Evolutionary conservation across 53 echinoderm and acorn worm species (phyloP).

Genomic region (Holothuria scabra): DNA sequence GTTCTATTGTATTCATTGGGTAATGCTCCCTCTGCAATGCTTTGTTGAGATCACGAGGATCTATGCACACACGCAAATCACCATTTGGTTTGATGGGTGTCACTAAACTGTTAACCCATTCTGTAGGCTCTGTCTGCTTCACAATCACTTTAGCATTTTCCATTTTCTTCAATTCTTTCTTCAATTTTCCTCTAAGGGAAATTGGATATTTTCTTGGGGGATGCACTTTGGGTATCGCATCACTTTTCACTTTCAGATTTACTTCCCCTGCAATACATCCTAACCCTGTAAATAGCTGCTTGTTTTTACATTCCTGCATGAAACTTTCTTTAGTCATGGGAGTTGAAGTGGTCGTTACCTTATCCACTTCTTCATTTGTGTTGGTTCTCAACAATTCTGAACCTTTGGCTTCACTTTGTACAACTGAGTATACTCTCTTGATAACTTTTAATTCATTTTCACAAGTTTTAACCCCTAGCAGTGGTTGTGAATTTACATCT

Average conservation of each 20-base stretch:
- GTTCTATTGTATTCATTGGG: conserved; percentile 45
- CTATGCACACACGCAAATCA: conserved; percentile 40
- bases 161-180: conserved; percentile 38
- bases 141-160: conserved; percentile 34
- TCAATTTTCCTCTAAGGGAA: conserved; percentile 26
- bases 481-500: conserved; percentile 16
- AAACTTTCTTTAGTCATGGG: conserved; percentile 7
- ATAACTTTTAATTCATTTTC: conserved; percentile 14
- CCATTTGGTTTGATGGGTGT: conserved; percentile 37
- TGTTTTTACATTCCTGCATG: conserved; percentile 3
- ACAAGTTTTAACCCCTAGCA: conserved; percentile 21
- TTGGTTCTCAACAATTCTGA: background rate
- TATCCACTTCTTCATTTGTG: no score
- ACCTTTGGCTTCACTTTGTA: background rate
- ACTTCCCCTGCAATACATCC: conserved; percentile 45
- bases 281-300: conserved; percentile 29
- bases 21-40: conserved; percentile 58
- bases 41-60: conserved; percentile 52
- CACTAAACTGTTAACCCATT: conserved; percentile 45
- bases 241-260: conserved; percentile 40
- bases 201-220: conserved; percentile 41
- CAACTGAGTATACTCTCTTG: conserved; percentile 37
- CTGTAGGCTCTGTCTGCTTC: conserved; percentile 20
- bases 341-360: background rate
- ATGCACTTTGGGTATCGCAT: conserved; percentile 27